Conservation (phyloP, 2,797 vertebrate genomes). For the Erpetoichthys calabaricus region DNA sequence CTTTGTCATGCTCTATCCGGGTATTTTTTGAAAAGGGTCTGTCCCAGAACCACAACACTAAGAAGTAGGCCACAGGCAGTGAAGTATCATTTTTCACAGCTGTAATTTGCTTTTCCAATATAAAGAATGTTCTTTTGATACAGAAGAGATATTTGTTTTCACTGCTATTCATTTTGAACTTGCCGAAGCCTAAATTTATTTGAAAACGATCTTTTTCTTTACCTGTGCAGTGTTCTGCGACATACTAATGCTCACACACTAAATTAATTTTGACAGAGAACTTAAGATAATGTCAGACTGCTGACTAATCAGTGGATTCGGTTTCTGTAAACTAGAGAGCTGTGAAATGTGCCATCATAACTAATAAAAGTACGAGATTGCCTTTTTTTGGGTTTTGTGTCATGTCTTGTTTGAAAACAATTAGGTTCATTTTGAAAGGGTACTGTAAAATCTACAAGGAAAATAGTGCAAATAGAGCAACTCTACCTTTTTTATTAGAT, state of each 20-base stretch:
- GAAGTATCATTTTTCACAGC: conserved; percentile 51
- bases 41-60: conserved; percentile 7
- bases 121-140: conserved; percentile 57
- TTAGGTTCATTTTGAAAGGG: conserved; percentile 36
- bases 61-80: conserved; percentile 40
- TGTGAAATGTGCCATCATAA: conserved; percentile 59
- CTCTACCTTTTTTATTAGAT: too few species aligned
- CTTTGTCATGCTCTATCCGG: conserved; percentile 20
- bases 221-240: conserved; percentile 26
- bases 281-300: conserved; percentile 59
- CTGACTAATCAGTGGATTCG: conserved; percentile 62
- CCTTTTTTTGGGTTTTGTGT: conserved; percentile 23
- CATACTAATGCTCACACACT: conserved; percentile 48
- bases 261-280: conserved; percentile 64
- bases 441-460: too few species aligned
- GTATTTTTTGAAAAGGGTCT: conserved; percentile 13
- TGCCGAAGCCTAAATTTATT: conserved; percentile 46
- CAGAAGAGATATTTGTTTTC: conserved; percentile 52
- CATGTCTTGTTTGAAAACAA: conserved; percentile 36
- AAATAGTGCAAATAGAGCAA: too few species aligned
- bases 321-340: conserved; percentile 54
- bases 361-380: conserved; percentile 54
- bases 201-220: conserved; percentile 49
- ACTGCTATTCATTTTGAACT: conserved; percentile 49
- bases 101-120: conserved; percentile 39